Conservation (phyloP, 35 echinoderm and acorn worm genomes). For the Apostichopus parvimensis region DNA sequence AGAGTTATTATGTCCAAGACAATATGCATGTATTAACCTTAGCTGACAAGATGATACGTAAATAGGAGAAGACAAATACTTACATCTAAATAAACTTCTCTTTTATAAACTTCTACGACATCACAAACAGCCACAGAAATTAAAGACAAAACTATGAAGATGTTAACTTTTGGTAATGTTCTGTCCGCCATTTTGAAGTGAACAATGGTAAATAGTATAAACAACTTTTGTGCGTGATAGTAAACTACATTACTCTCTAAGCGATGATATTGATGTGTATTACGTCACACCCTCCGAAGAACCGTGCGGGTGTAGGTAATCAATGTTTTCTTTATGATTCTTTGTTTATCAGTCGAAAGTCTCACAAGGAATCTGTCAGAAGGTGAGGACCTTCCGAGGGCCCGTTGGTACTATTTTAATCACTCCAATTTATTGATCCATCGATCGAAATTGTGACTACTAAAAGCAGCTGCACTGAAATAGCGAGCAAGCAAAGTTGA, state of each 20-base stretch:
- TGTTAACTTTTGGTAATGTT: too few relatives aligned
- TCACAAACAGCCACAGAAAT: background rate
- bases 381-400: too few relatives aligned
- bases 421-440: background rate
- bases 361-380: background rate
- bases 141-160: background rate
- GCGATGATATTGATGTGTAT: background rate
- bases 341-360: background rate
- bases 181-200: too few relatives aligned
- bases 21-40: too few relatives aligned
- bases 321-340: background rate
- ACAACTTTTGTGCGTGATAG: too few relatives aligned
- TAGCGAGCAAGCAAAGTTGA: too few relatives aligned
- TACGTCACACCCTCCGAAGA: background rate
- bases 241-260: background rate
- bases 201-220: too few relatives aligned
- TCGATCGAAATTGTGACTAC: background rate
- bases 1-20: too few relatives aligned
- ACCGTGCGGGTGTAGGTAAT: background rate
- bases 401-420: background rate
- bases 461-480: too few relatives aligned
- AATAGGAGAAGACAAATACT: background rate
- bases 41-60: too few relatives aligned
- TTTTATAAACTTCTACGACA: constrained; percentile 8
- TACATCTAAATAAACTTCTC: constrained; percentile 42